phyloP scores from a whole-genome alignment of 1,140 invertebrate species.

The Armadillidium nasatum region DNA sequence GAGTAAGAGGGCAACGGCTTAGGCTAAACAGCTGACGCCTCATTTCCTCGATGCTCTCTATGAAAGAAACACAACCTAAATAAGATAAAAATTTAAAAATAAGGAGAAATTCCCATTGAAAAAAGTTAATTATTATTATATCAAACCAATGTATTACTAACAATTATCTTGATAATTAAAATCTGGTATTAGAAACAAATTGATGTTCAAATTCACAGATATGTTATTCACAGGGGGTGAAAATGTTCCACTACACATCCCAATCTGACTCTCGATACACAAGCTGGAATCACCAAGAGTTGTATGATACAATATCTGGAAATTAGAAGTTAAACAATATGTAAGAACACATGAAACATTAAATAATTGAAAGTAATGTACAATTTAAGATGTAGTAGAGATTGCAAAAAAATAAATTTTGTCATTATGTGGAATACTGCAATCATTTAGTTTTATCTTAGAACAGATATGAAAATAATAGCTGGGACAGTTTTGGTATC shows the following conservation, averaged over 20 bases:
- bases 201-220: constrained; percentile 59
- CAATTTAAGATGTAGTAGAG: no score
- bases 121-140: background rate
- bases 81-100: background rate
- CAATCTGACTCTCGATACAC: constrained; percentile 43
- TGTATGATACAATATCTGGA: constrained; percentile 58
- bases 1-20: constrained; percentile 61
- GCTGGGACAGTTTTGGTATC: no score
- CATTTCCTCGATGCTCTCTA: constrained; percentile 60
- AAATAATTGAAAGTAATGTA: no score
- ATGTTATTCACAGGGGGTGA: constrained; percentile 55
- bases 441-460: no score
- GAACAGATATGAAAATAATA: no score
- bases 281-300: constrained; percentile 64
- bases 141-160: constrained; percentile 49
- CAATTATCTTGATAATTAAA: constrained; percentile 55
- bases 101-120: constrained; percentile 33
- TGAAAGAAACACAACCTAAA: constrained; percentile 61
- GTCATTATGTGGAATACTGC: no score
- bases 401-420: no score
- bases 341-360: no score
- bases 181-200: constrained; percentile 67
- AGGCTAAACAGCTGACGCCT: constrained; percentile 65
- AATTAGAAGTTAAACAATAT: constrained; percentile 32
- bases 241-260: constrained; percentile 56